Conservation (phyloP, 2,113 vertebrate species). For the Psilopogon haemacephalus region DNA sequence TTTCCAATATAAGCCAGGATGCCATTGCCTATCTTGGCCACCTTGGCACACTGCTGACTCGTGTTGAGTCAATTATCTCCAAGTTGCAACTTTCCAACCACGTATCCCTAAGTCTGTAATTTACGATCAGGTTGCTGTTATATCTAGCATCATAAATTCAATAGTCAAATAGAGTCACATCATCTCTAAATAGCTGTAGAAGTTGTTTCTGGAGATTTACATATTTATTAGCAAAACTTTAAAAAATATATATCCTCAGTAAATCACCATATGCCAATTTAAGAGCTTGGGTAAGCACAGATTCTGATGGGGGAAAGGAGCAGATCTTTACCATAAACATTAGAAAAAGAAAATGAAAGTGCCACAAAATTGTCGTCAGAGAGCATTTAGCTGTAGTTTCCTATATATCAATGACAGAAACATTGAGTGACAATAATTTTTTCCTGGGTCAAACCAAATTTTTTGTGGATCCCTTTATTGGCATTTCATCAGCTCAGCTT, state of each 20-base stretch:
- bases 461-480: not conserved
- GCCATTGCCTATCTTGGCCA: too few species aligned
- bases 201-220: not conserved
- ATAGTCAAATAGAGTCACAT: not conserved
- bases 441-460: not conserved
- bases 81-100: too few species aligned
- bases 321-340: not conserved
- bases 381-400: not conserved
- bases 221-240: not conserved
- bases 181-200: not conserved
- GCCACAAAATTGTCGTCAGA: not conserved
- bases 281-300: not conserved
- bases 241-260: not conserved
- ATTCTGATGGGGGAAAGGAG: not conserved
- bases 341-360: not conserved
- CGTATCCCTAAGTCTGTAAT: too few species aligned
- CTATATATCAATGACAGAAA: not conserved
- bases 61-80: too few species aligned
- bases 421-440: not conserved
- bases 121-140: too few species aligned
- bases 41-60: too few species aligned
- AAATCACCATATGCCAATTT: not conserved
- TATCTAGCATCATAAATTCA: not conserved
- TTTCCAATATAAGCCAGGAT: too few species aligned
- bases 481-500: not conserved